Evolutionary conservation across 1,140 invertebrate genomes (phyloP).

Genomic region (Hesperophylax magnus): DNA sequence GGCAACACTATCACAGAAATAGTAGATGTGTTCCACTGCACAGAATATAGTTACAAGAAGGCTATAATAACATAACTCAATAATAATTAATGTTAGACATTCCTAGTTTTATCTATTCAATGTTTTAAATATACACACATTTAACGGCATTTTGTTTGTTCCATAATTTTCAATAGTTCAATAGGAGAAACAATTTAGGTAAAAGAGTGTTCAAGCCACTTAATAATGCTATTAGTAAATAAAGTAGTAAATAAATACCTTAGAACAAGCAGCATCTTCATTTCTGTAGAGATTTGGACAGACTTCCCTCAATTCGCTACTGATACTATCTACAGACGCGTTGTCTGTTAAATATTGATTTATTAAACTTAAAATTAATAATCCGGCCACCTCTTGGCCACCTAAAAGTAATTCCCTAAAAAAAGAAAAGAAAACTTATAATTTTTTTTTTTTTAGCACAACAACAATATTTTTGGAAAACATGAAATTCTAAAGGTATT

Average conservation of each 20-base stretch:
- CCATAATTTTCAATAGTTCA: background rate
- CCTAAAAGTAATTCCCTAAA: conserved; percentile 85
- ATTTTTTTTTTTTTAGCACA: background rate
- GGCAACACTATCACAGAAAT: too few species aligned
- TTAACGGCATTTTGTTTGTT: background rate
- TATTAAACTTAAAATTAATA: conserved; percentile 83
- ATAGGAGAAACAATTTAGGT: background rate
- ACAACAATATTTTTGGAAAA: too few species aligned
- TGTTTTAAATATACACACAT: background rate
- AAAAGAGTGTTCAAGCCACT: background rate
- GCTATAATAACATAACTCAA: too few species aligned
- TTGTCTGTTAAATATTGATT: conserved; percentile 95
- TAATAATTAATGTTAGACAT: too few species aligned
- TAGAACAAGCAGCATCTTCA: conserved; percentile 96
- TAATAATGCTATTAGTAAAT: background rate
- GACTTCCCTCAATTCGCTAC: conserved; percentile 87
- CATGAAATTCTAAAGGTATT: too few species aligned
- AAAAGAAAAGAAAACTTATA: conserved; percentile 14
- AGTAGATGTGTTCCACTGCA: too few species aligned
- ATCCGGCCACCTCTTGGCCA: conserved; percentile 85
- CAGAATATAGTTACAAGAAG: too few species aligned
- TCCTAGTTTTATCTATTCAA: too few species aligned
- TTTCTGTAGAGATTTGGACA: conserved; percentile 95
- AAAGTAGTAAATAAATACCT: conserved; percentile 72
- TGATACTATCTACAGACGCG: conserved; percentile 93